These are phyloP conservation scores for Brachypteracias leptosomus DNA, from an alignment of 2,113 vertebrate species.

Conservation along the genomic window DNA sequence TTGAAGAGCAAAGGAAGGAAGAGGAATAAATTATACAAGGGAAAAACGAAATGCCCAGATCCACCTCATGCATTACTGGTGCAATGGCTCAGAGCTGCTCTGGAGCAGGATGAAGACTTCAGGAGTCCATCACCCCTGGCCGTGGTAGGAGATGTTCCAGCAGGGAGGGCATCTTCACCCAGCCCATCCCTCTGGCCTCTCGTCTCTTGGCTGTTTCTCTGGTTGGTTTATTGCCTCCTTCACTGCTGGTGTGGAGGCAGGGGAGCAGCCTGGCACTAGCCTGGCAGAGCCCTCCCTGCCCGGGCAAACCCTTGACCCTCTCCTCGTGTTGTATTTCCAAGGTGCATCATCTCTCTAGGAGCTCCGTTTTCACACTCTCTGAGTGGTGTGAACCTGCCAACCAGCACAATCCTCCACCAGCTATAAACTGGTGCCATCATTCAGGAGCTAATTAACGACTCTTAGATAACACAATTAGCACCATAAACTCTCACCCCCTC, in stretches of 20 bases:
- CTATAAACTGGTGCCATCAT: not conserved
- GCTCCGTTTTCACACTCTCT: not conserved
- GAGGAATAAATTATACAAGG: not conserved
- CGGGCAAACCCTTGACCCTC: not conserved
- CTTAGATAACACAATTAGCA: conserved; percentile 49
- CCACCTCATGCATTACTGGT: not conserved
- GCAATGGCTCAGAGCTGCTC: not conserved
- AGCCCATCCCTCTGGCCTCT: not conserved
- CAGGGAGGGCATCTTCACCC: not conserved
- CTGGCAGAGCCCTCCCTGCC: accelerated
- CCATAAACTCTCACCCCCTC: not conserved
- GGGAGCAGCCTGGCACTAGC: not conserved
- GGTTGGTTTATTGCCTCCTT: not conserved
- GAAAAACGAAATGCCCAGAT: not conserved
- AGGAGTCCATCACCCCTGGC: not conserved
- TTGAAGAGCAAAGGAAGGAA: not conserved
- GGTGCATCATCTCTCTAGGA: not conserved
- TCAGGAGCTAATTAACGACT: conserved; percentile 55
- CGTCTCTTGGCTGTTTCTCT: not conserved
- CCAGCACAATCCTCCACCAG: not conserved
- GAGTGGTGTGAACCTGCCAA: conserved; percentile 34
- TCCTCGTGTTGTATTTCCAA: not conserved
- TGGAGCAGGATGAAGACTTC: not conserved
- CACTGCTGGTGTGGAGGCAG: accelerated
- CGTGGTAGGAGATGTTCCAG: not conserved